phyloP scores from a whole-genome alignment of 92 coral and sea anemone genomes.

The Heliopora coerulea region DNA sequence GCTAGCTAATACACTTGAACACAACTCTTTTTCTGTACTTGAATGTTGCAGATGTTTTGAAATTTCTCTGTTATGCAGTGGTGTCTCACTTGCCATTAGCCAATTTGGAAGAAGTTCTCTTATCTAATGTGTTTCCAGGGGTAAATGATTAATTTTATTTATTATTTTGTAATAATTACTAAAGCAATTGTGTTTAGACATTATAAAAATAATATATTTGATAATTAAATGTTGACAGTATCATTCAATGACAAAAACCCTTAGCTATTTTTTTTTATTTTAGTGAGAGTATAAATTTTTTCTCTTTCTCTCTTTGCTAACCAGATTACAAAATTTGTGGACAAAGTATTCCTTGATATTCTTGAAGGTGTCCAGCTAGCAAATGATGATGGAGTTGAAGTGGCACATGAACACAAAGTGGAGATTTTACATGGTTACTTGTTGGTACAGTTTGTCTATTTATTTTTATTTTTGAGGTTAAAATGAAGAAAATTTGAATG shows the following conservation, averaged over 20 bases:
- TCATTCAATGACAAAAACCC: no score
- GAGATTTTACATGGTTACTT: constrained; percentile 7
- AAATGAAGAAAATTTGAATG: not conserved
- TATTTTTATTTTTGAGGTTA: not conserved
- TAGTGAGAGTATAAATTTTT: not conserved
- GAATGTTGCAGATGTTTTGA: constrained; percentile 16
- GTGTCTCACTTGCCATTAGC: constrained; percentile 5
- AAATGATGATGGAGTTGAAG: not conserved
- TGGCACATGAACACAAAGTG: not conserved
- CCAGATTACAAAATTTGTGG: constrained; percentile 5
- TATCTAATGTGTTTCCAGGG: constrained; percentile 30
- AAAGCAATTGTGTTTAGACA: not conserved
- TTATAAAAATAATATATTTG: no score
- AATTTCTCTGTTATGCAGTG: constrained; percentile 28
- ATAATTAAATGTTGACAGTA: no score
- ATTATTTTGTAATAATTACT: not conserved
- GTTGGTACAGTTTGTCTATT: not conserved
- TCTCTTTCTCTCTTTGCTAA: not conserved
- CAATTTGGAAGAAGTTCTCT: constrained; percentile 19
- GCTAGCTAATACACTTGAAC: not conserved
- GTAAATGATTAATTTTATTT: not conserved
- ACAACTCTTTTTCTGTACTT: not conserved
- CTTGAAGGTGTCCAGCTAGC: constrained; percentile 4
- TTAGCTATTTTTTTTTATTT: not conserved
- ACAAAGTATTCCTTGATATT: constrained; percentile 6